These are phyloP conservation scores for Bilobella aurantiaca DNA, from an alignment of 1,140 invertebrate genomes.

Conservation along the genomic window DNA sequence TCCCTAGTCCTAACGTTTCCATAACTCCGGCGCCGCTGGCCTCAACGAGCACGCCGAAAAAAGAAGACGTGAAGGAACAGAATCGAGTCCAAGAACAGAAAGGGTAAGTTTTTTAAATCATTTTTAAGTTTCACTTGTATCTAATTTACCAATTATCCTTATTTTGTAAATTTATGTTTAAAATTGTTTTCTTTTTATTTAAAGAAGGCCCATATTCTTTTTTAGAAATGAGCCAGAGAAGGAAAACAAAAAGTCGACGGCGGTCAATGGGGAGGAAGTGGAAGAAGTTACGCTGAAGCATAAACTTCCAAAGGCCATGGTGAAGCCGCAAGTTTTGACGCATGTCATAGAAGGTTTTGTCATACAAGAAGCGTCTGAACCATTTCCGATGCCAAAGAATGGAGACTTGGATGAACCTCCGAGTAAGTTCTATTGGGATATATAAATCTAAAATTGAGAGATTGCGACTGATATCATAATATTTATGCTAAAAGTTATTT, in stretches of 20 bases:
- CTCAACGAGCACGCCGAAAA: constrained; percentile 10
- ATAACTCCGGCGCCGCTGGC: constrained; percentile 29
- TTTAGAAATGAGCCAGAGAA: constrained; percentile 27
- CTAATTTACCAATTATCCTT: too few species aligned
- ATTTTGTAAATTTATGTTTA: too few species aligned
- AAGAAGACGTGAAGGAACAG: constrained; percentile 20
- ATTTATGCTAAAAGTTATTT: too few species aligned
- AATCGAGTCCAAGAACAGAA: constrained; percentile 13
- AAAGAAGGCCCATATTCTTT: too few species aligned
- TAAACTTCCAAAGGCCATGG: constrained; percentile 67
- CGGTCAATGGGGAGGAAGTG: constrained; percentile 12
- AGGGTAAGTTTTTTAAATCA: too few species aligned
- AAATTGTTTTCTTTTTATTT: too few species aligned
- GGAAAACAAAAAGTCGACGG: constrained; percentile 27
- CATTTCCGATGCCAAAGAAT: constrained; percentile 45
- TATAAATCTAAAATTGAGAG: background rate
- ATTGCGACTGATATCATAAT: too few species aligned
- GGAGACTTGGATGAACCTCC: constrained; percentile 56
- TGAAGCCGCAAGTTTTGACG: constrained; percentile 89
- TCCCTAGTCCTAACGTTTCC: constrained; percentile 32
- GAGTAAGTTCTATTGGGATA: constrained; percentile 44
- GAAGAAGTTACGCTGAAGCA: constrained; percentile 45
- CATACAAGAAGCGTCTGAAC: constrained; percentile 68
- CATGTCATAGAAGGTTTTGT: constrained; percentile 95
- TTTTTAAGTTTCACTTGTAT: too few species aligned